These are phyloP conservation scores for Narcine bancroftii DNA, from an alignment of 2,113 vertebrate genomes.

Conservation along the genomic window DNA sequence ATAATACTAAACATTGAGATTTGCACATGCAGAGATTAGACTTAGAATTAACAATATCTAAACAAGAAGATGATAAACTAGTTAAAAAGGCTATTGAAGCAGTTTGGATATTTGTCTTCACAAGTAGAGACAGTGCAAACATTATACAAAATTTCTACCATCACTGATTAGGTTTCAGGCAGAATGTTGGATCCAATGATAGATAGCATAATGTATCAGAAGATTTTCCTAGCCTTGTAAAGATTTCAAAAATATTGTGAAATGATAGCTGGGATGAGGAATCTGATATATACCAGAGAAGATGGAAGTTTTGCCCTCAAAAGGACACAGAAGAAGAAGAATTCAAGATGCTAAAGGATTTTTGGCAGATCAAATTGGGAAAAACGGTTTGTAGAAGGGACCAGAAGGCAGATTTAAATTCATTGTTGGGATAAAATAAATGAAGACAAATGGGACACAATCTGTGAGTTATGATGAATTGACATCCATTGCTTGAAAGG, in stretches of 20 bases:
- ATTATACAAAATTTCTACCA: background rate
- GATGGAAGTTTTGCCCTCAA: background rate
- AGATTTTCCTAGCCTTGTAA: background rate
- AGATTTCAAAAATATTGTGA: background rate
- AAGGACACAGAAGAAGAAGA: background rate
- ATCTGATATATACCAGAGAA: background rate
- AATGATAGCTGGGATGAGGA: background rate
- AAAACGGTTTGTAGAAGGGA: background rate
- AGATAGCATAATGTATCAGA: too few species aligned
- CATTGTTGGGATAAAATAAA: background rate
- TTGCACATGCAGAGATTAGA: background rate
- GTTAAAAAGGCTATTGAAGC: background rate
- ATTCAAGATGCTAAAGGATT: background rate
- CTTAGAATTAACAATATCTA: background rate
- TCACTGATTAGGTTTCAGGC: background rate
- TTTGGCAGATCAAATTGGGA: background rate
- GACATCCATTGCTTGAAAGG: background rate
- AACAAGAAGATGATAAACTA: background rate
- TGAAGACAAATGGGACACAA: background rate
- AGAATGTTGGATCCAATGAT: background rate
- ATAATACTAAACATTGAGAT: too few species aligned
- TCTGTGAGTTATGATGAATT: background rate
- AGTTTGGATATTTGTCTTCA: background rate
- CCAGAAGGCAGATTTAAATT: background rate
- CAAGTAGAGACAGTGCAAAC: background rate